Base-by-base conservation (phyloP, 2,888 invertebrate species). In the Cryptus armator region DNA sequence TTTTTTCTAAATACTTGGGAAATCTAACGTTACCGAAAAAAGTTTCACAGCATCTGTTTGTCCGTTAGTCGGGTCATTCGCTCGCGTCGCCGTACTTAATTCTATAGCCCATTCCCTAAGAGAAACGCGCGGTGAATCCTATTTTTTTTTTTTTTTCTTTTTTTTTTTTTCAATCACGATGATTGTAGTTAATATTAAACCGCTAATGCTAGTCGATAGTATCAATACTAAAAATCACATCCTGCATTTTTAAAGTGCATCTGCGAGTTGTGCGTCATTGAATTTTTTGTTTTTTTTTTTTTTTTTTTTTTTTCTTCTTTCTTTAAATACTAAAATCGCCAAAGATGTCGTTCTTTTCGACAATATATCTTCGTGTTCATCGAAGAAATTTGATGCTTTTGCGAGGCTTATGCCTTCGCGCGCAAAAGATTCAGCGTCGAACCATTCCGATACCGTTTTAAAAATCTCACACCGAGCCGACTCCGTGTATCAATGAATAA, bases 241-340 rank as follows among this genome's bases (percentile, higher is more conserved):
- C 37, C 83, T 86, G 87, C 88, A 87, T 86, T 92, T 92, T 92
- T 90, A 88, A 91, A 90, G 92, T 93, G 93, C 92, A 88, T 90
- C 89, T 91, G 92, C 91, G 92, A 93, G 90, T 92, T 93, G 93
- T 93, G 92, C 93, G 93, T 93, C 91, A 88, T 93, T 91, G 90
- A 91, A 91, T 90, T 89, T 89, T 87, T 89, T 86, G 83, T 87
- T 90, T 86, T 82, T 77, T n/a, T n/a, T n/a, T n/a, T n/a, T n/a
- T n/a, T n/a, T n/a, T n/a, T n/a, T n/a, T 82, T 77, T 72, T 85
- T 84, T 74, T 86, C 51, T 53, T 78, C 68, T 67, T 32, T 51
- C n/a, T 14, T 71, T 74, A 68, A 84, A 78, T 81, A 84, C 85
- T 84, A 83, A 84, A 86, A 64, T 64, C 14, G 46, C 44, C 43